Evolutionary conservation across 2,113 vertebrate genomes (phyloP).

Genomic region (Verasper variegatus): DNA sequence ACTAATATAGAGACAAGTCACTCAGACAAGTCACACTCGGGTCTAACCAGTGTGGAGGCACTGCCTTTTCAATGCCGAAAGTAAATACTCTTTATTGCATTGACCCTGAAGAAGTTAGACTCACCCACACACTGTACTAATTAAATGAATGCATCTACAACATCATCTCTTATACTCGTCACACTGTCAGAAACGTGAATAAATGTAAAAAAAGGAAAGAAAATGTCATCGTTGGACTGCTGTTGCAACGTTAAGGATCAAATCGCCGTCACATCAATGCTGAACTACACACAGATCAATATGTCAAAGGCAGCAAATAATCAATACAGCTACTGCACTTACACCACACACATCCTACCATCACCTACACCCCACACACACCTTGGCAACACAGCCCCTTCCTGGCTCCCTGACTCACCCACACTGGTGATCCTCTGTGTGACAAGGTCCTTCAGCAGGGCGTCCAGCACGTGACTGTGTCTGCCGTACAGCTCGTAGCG

Average conservation of each 20-base stretch:
- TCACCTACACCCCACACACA: neutral
- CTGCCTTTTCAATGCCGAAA: too few species aligned
- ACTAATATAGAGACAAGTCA: too few species aligned
- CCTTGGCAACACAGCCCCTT: neutral
- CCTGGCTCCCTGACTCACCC: constrained; percentile 83
- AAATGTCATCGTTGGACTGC: neutral
- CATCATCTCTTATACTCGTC: too few species aligned
- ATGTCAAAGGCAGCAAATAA: neutral
- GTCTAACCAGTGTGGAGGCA: too few species aligned
- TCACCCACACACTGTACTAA: too few species aligned
- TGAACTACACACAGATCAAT: neutral
- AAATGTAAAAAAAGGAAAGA: too few species aligned
- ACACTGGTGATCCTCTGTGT: constrained; percentile 93
- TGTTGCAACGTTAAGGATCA: too few species aligned
- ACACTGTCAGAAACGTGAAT: neutral
- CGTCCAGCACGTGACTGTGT: constrained; percentile 87
- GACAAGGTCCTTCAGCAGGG: constrained; percentile 89
- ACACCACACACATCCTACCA: neutral
- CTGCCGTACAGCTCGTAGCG: constrained; percentile 94
- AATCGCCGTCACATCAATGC: neutral
- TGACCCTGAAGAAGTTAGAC: neutral
- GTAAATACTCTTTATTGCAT: neutral
- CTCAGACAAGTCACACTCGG: neutral
- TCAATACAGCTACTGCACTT: neutral
- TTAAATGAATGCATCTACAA: too few species aligned